Conservation (phyloP, 2,113 vertebrate species). For the Sebastes fasciatus region DNA sequence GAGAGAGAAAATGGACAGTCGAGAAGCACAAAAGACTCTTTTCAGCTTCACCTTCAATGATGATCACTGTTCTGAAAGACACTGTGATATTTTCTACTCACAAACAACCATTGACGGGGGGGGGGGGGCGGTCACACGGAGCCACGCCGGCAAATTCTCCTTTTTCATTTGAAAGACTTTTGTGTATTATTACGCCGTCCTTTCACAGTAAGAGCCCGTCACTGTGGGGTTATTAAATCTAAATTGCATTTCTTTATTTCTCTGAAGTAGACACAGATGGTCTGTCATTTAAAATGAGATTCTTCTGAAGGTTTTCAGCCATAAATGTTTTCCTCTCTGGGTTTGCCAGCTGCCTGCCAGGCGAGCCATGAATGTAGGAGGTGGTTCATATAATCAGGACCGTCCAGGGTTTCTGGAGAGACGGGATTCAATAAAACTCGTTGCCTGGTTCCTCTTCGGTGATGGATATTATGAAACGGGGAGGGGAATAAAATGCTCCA, state of each 20-base stretch:
- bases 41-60: constrained; percentile 65
- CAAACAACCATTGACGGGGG: constrained; percentile 61
- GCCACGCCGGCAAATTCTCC: no score
- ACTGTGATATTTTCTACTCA: constrained; percentile 54
- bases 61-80: constrained; percentile 59
- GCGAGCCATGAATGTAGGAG: constrained; percentile 14
- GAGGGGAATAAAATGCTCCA: not conserved
- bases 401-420: constrained; percentile 4
- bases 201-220: constrained; percentile 17
- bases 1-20: constrained; percentile 46
- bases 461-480: constrained; percentile 42
- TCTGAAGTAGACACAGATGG: not conserved
- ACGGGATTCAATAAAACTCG: constrained; percentile 47
- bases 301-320: not conserved
- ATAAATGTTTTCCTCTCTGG: not conserved
- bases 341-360: not conserved
- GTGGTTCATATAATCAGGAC: constrained; percentile 32
- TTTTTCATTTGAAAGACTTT: no score
- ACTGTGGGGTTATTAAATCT: not conserved
- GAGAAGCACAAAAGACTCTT: constrained; percentile 74
- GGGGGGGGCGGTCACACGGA: constrained; percentile 41
- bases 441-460: constrained; percentile 19
- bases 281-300: not conserved
- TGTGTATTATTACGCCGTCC: not conserved
- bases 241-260: not conserved